phyloP scores from a whole-genome alignment of 1,140 invertebrate species.

The Drosophila orena region DNA sequence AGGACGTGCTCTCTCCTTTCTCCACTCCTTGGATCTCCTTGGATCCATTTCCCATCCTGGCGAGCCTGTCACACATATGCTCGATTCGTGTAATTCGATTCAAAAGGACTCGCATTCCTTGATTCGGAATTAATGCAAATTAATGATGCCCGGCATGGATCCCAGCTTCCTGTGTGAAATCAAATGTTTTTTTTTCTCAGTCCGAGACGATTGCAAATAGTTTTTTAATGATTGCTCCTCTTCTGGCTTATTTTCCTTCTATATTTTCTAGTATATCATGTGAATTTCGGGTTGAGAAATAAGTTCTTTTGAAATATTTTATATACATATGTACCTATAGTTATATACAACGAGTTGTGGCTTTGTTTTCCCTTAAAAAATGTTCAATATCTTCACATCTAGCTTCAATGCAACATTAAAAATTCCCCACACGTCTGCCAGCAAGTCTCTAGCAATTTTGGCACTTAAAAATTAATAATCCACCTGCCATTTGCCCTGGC shows the following conservation, averaged over 20 bases:
- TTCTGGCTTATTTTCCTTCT: not conserved
- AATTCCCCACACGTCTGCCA: not conserved
- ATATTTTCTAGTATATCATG: not conserved
- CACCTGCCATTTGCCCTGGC: slow-evolving; percentile 9
- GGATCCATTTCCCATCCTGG: not conserved
- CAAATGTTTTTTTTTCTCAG: slow-evolving; percentile 23
- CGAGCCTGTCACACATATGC: slow-evolving; percentile 66
- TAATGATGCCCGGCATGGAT: slow-evolving; percentile 59
- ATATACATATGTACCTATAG: too few species aligned
- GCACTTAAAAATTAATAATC: slow-evolving; percentile 25
- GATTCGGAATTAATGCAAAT: slow-evolving; percentile 84
- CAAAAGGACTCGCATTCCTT: slow-evolving; percentile 71
- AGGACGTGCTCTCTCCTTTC: slow-evolving; percentile 59
- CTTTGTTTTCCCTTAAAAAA: not conserved
- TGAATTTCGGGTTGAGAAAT: not conserved
- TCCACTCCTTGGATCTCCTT: slow-evolving; percentile 15
- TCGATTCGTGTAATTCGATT: slow-evolving; percentile 81
- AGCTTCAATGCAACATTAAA: not conserved
- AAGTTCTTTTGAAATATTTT: not conserved
- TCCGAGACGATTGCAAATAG: slow-evolving; percentile 53
- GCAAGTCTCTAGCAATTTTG: not conserved
- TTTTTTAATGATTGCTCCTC: slow-evolving; percentile 65
- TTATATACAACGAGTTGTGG: too few species aligned
- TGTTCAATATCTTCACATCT: not conserved
- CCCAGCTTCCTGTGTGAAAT: slow-evolving; percentile 23